phyloP scores from a whole-genome alignment of 1,140 invertebrate species.

The Linepithema humile region DNA sequence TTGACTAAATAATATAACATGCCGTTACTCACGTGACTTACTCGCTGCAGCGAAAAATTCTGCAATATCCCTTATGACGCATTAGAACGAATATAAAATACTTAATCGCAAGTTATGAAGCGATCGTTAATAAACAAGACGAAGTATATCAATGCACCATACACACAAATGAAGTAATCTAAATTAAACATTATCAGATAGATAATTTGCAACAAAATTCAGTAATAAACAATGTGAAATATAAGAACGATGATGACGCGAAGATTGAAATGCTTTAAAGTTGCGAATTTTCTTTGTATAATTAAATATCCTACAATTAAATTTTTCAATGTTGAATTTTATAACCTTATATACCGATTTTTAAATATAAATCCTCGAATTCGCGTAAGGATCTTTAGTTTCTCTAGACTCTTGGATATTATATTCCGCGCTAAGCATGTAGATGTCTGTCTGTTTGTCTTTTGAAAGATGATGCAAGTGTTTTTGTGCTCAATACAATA shows the following conservation, averaged over 20 bases:
- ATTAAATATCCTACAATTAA: not conserved
- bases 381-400: not conserved
- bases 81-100: constrained; percentile 8
- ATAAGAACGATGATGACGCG: not conserved
- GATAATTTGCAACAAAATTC: not conserved
- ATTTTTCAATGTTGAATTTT: not conserved
- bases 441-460: not conserved
- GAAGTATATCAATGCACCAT: not conserved
- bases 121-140: not conserved
- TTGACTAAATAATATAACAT: constrained; percentile 46
- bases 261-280: not conserved
- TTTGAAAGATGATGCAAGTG: not conserved
- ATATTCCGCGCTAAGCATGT: not conserved
- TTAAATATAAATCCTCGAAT: not conserved
- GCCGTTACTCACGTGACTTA: constrained; percentile 12
- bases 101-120: constrained; percentile 7
- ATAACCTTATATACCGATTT: not conserved
- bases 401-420: not conserved
- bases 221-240: not conserved
- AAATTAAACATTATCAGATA: not conserved
- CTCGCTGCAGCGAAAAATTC: constrained; percentile 6
- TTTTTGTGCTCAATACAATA: constrained; percentile 3
- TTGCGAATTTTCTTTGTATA: not conserved
- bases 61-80: not conserved
- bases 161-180: no score